These are phyloP conservation scores for Condylura cristata DNA, from an alignment of 2,113 vertebrate species.

Conservation along the genomic window DNA sequence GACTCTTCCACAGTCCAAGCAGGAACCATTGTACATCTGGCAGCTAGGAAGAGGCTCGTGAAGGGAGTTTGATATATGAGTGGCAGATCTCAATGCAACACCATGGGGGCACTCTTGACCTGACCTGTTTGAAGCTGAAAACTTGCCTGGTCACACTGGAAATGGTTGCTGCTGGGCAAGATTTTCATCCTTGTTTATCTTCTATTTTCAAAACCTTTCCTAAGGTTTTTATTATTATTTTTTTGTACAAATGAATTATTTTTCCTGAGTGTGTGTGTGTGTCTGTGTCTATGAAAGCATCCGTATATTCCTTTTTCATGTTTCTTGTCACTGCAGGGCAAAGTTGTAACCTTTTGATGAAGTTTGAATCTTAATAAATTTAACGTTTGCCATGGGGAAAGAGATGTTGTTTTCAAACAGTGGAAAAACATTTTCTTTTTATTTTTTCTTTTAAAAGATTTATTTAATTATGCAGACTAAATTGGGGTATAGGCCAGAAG, in stretches of 20 bases:
- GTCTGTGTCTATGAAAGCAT: not conserved
- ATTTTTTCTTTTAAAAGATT: no score
- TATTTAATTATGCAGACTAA: no score
- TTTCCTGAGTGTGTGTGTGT: not conserved
- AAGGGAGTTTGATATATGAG: conserved; percentile 79
- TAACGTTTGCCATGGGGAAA: not conserved
- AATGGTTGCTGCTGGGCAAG: conserved; percentile 86
- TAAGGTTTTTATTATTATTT: not conserved
- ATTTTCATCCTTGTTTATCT: conserved; percentile 88
- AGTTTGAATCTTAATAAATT: conserved; percentile 51
- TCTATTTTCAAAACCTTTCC: not conserved
- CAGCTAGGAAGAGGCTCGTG: conserved; percentile 74
- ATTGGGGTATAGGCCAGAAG: no score
- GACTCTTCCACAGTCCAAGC: not conserved
- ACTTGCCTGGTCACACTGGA: conserved; percentile 84
- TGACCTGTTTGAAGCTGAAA: conserved; percentile 88
- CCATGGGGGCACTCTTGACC: conserved; percentile 87
- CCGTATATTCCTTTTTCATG: not conserved
- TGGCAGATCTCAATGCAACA: conserved; percentile 82
- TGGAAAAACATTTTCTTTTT: not conserved
- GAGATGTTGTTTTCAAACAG: not conserved
- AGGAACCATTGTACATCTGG: conserved; percentile 52
- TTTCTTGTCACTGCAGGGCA: conserved; percentile 35
- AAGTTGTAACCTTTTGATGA: conserved; percentile 27
- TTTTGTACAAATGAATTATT: not conserved